Evolutionary conservation across 30 jellyfish, hydroid and myxozoan genomes (phyloP).

Genomic region (Clytia hemisphaerica): DNA sequence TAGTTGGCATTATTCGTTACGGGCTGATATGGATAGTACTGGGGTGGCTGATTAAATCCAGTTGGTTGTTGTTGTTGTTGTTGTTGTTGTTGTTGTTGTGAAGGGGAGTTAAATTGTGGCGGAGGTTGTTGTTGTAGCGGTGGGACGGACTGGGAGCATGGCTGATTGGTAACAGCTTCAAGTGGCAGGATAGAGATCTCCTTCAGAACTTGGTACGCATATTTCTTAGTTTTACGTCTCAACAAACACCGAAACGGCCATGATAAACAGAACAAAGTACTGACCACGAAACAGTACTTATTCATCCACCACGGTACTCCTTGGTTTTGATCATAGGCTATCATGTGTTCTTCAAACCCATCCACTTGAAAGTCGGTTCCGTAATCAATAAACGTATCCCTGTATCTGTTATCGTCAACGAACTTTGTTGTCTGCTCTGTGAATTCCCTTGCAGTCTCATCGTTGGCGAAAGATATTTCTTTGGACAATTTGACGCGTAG

Average conservation of each 20-base stretch:
- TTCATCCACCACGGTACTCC: conserved; percentile 46
- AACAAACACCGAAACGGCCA: conserved; percentile 41
- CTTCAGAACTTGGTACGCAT: conserved; percentile 29
- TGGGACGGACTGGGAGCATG: too few species aligned
- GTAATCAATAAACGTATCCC: conserved; percentile 29
- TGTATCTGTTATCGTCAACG: conserved; percentile 28
- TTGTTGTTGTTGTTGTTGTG: too few species aligned
- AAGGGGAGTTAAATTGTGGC: too few species aligned
- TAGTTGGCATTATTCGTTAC: neutral
- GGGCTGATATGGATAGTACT: neutral
- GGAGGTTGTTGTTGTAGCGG: too few species aligned
- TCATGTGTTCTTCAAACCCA: conserved; percentile 39
- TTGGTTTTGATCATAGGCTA: conserved; percentile 34
- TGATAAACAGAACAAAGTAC: conserved; percentile 18
- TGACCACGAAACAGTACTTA: conserved; percentile 18
- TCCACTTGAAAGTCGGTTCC: neutral
- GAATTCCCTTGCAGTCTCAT: conserved; percentile 29
- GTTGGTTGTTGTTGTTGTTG: too few species aligned
- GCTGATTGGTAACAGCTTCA: too few species aligned
- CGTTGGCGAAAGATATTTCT: conserved; percentile 39
- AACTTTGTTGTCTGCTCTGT: conserved; percentile 11
- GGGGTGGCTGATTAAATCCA: neutral
- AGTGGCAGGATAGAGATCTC: neutral
- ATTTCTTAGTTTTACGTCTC: conserved; percentile 24
- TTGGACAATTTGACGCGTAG: conserved; percentile 31